Base-by-base conservation (phyloP, 2,797 vertebrate genomes). In the Psittacula derbiana region DNA sequence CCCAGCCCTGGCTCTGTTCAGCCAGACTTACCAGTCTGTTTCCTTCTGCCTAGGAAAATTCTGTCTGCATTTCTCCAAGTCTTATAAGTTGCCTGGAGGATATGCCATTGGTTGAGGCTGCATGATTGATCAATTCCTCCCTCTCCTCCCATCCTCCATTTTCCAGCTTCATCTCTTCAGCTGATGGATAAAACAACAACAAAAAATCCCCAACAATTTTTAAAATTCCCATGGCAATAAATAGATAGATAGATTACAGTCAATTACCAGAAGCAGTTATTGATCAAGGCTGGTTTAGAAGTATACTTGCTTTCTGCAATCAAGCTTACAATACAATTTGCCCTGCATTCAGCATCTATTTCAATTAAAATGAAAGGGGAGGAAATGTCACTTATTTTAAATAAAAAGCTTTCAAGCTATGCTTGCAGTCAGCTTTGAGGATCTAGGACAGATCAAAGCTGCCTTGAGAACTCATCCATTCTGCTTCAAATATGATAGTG, bases 331-430 rank as follows among this genome's bases (percentile, higher is more conserved):
- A 83, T 80, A 95, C 80, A 82, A 75, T 93, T 69, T 97, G 88
- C 70, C 81, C 95, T 96, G 96, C 78, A 96, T 97, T 94, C 95
- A 91, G 90, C 80, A 91, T 96, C 80, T 94, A 58, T 92, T 95
- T 97, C 95, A 97, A 96, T 97, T 95, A 97, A 97, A 92, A 92
- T 92, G 93, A 95, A 82, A 84, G 52, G 33, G 74, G 87, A 97
- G 85, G 93, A 94, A 97, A 97, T 94, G 86, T 65, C 72, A 93
- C 53, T 96, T 95, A 92, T 94, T 97, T 97, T 93, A 98, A 97
- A 96, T 92, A 96, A 97, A 98, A 97, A 86, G 90, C 94, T 95
- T 97, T 95, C 90, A 94, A 90, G 90, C 85, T 96, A 95, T 90
- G 58, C 81, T 97, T 93, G 65, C 76, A 94, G 72, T 66, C 83